A percentile compares a stretch with the other conserved stretches of the same genome.
Evolutionary conservation across 2,797 vertebrate species (phyloP).

Genomic region (Diplodus puntazzo): DNA sequence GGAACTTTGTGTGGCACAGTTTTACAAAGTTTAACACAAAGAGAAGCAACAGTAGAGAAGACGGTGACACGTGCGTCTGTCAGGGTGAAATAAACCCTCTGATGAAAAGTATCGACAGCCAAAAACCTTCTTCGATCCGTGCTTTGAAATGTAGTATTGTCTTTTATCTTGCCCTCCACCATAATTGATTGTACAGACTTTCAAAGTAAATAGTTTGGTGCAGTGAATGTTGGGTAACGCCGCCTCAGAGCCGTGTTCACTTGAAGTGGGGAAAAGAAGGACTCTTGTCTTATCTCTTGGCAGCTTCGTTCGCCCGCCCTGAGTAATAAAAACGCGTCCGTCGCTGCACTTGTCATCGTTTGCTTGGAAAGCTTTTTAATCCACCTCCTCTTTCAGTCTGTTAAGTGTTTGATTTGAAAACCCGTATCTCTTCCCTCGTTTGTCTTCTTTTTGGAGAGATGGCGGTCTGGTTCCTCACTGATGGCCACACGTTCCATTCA

Average conservation of each 20-base stretch:
- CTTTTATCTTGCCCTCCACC: conserved; percentile 29
- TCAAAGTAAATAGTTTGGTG: conserved; percentile 33
- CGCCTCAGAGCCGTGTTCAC: conserved; percentile 25
- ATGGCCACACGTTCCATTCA: conserved; percentile 39
- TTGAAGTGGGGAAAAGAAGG: conserved; percentile 2
- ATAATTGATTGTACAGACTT: conserved; percentile 15
- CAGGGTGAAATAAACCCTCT: conserved; percentile 34
- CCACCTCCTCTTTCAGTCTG: conserved; percentile 38
- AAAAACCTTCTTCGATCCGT: conserved; percentile 15
- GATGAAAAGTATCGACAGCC: conserved; percentile 16
- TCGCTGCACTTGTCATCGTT: conserved; percentile 43
- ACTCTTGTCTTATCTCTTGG: conserved; percentile 34
- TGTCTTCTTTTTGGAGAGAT: conserved; percentile 18
- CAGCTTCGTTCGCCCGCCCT: conserved; percentile 10
- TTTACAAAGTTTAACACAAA: conserved; percentile 54
- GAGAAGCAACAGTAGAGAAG: conserved; percentile 12
- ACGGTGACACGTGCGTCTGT: conserved; percentile 18
- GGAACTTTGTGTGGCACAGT: conserved; percentile 30
- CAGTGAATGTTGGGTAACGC: conserved; percentile 9
- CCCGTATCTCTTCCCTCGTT: conserved; percentile 43
- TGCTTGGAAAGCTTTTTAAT: conserved; percentile 51
- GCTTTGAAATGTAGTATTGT: conserved; percentile 27
- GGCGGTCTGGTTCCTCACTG: conserved; percentile 26
- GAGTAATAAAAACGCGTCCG: conserved; percentile 31
- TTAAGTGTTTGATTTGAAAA: conserved; percentile 64